A percentile compares a stretch with the other conserved stretches of the same genome.
phyloP scores from a whole-genome alignment of 2,888 invertebrate genomes.

The Melanargia galathea region DNA sequence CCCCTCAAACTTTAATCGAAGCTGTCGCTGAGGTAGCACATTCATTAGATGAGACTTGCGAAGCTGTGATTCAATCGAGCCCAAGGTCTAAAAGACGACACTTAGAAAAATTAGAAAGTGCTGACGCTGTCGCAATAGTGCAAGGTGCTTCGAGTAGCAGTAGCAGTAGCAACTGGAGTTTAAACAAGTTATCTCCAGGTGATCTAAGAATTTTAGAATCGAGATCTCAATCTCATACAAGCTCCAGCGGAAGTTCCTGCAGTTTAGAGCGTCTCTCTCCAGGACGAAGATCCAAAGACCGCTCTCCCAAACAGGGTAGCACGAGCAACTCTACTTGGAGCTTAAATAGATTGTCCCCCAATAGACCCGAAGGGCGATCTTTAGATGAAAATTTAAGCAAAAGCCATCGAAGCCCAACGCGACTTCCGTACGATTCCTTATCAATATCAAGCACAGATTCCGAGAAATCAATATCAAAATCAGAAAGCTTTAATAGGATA shows the following conservation, averaged over 20 bases:
- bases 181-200: slow-evolving; percentile 77
- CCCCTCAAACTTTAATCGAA: slow-evolving; percentile 80
- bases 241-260: slow-evolving; percentile 78
- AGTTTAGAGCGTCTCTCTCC: slow-evolving; percentile 77
- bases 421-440: slow-evolving; percentile 74
- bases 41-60: slow-evolving; percentile 86
- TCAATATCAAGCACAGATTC: slow-evolving; percentile 79
- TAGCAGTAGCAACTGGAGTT: slow-evolving; percentile 80
- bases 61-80: slow-evolving; percentile 85
- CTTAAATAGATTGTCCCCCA: slow-evolving; percentile 74
- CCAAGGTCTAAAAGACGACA: slow-evolving; percentile 79
- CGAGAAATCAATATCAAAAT: slow-evolving; percentile 78
- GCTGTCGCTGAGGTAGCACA: slow-evolving; percentile 86
- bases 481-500: slow-evolving; percentile 77
- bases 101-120: slow-evolving; percentile 75
- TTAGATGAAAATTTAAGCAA: slow-evolving; percentile 74
- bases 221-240: slow-evolving; percentile 76
- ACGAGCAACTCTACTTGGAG: slow-evolving; percentile 80
- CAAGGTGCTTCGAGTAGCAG: slow-evolving; percentile 78
- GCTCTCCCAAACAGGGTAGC: slow-evolving; percentile 77
- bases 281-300: slow-evolving; percentile 75
- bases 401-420: slow-evolving; percentile 75
- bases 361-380: slow-evolving; percentile 75
- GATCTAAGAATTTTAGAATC: slow-evolving; percentile 77
- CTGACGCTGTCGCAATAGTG: slow-evolving; percentile 72